Evolutionary conservation across 2,113 vertebrate species (phyloP), one percentile per base, ranked within the genome.

Genomic region (Muntiacus muntjak): DNA sequence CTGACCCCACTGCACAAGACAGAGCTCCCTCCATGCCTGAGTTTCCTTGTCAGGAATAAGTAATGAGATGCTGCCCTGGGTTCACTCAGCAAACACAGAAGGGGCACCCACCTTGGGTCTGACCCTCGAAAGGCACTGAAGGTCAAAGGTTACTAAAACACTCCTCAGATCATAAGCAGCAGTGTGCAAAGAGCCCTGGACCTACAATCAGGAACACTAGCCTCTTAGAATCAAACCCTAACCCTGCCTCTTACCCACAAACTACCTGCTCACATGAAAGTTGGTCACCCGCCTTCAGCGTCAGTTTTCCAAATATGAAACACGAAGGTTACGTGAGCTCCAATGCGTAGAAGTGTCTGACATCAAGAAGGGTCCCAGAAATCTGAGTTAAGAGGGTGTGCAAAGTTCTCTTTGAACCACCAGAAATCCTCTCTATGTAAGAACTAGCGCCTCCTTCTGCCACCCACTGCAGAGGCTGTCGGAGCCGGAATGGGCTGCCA

Each of bases 381-480:
- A 64, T n/a, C 40, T 52, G 30, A 67, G 50, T 26, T 2, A n/a
- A 57, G 43, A 76, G 47, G 84, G 81, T 47, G 28, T 83, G 43
- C 30, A 16, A 81, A 87, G 67, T 78, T 52, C 71, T 33, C 13
- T 10, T 47, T 9, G 45, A 79, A 21, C 90, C 78, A 30, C 7
- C 10, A 74, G 50, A n/a, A 52, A 62, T 71, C 81, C 21, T 64
- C 88, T 57, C 83, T 33, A 1, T 17, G 4, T n/a, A 62, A 95
- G 62, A 91, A 89, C 62, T 4, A 62, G 78, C 6, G 15, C 84
- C 90, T 58, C 50, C 95, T 96, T 50, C 96, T 94, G 93, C 52
- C 78, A 81, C 19, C 26, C 30, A 62, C 45, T 23, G 52, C 83
- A 74, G 9, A 9, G 50, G 43, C 52, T 36, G 45, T 13, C 26